Evolutionary conservation across 2,888 invertebrate species (phyloP).

Genomic region (Flabesymbios commensalis): DNA sequence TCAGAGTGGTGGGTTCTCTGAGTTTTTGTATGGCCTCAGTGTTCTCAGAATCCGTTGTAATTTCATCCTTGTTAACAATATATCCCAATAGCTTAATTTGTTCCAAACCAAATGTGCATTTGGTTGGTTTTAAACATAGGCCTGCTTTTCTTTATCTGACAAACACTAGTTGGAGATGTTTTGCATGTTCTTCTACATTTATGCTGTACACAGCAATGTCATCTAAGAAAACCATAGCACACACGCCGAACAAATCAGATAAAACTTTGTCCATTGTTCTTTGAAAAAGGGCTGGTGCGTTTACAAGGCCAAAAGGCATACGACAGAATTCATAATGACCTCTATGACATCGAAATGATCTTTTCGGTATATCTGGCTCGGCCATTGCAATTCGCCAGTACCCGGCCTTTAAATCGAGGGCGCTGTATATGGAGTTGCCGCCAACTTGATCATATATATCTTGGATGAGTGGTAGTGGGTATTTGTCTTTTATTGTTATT

Average conservation of each 20-base stretch:
- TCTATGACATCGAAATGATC: neutral
- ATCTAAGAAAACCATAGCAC: constrained; percentile 8
- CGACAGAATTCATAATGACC: neutral
- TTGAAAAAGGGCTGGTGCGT: constrained; percentile 1
- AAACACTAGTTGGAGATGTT: neutral
- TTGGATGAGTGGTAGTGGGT: neutral
- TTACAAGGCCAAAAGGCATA: neutral
- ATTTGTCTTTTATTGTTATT: neutral
- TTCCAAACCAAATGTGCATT: constrained; percentile 17
- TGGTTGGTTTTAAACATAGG: constrained; percentile 21
- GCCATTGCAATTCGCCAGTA: neutral
- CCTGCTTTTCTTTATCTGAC: constrained; percentile 5
- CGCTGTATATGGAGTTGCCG: neutral
- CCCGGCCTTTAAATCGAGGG: neutral
- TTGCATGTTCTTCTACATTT: neutral
- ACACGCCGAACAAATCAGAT: neutral
- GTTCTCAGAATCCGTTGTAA: constrained; percentile 22
- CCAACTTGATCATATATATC: neutral
- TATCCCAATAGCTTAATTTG: constrained; percentile 23
- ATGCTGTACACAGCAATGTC: constrained; percentile 22
- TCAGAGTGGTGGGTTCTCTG: neutral
- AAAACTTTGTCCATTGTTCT: neutral
- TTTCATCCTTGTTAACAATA: constrained; percentile 17
- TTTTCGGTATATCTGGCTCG: neutral
- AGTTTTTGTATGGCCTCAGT: constrained; percentile 11